A percentile compares a stretch with the other conserved stretches of the same genome.
Conservation (phyloP, 2,888 invertebrate genomes). For the Dynastes maya region DNA sequence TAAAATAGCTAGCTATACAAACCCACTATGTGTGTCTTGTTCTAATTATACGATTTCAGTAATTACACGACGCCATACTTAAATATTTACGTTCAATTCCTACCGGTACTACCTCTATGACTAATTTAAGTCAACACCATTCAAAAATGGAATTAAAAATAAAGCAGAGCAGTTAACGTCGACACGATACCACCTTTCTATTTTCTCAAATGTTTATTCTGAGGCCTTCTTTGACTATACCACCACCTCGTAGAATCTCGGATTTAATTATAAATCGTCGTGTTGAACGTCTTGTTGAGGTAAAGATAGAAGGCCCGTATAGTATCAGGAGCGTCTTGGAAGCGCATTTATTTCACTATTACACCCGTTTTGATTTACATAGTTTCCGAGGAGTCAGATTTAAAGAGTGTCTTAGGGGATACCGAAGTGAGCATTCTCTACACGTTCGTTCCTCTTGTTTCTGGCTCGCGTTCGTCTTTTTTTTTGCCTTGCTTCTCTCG, state of each 20-base stretch:
- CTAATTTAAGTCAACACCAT: constrained; percentile 38
- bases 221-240: constrained; percentile 14
- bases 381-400: constrained; percentile 8
- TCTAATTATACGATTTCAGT: constrained; percentile 23
- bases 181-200: constrained; percentile 6
- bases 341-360: constrained; percentile 25
- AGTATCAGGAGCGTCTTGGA: neutral
- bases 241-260: constrained; percentile 25
- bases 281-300: constrained; percentile 39
- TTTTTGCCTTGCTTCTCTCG: constrained; percentile 46
- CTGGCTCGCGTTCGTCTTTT: neutral
- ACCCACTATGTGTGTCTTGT: neutral
- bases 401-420: constrained; percentile 34
- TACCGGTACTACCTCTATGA: constrained; percentile 29
- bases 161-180: constrained; percentile 18
- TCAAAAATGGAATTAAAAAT: constrained; percentile 37
- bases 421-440: neutral
- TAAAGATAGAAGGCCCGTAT: constrained; percentile 28
- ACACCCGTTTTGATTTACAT: constrained; percentile 14
- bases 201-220: constrained; percentile 8
- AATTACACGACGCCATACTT: constrained; percentile 23
- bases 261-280: constrained; percentile 39
- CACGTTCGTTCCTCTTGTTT: constrained; percentile 8
- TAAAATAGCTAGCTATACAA: constrained; percentile 1
- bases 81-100: constrained; percentile 26